These are phyloP conservation scores for Callyntrura sp. DNA, from an alignment of 2,888 invertebrate genomes.

Conservation along the genomic window DNA sequence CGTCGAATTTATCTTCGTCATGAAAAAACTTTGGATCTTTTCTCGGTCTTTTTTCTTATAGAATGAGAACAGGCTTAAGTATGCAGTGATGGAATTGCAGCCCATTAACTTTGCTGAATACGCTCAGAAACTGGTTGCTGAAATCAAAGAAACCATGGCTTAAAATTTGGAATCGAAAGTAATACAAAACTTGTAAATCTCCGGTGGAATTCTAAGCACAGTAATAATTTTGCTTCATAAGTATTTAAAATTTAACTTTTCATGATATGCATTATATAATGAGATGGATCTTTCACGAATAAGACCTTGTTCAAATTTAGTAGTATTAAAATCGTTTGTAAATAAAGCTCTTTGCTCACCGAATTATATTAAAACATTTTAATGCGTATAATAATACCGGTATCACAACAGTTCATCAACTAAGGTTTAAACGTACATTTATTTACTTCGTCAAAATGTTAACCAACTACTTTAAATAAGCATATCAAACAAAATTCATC, in stretches of 20 bases:
- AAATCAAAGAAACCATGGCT: slow-evolving; percentile 88
- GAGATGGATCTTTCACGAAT: not conserved
- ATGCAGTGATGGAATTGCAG: slow-evolving; percentile 89
- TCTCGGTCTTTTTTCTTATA: slow-evolving; percentile 85
- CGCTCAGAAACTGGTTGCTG: slow-evolving; percentile 90
- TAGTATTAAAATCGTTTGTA: not conserved
- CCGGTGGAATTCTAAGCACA: slow-evolving; percentile 41
- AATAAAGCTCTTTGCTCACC: too few species aligned
- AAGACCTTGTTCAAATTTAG: too few species aligned
- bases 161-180: not conserved
- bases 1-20: not conserved
- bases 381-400: not conserved
- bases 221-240: too few species aligned
- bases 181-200: slow-evolving; percentile 7
- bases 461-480: not conserved
- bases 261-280: too few species aligned
- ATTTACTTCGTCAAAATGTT: too few species aligned
- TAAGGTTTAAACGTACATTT: not conserved
- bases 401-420: slow-evolving; percentile 33
- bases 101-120: slow-evolving; percentile 92
- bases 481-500: not conserved
- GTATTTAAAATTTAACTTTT: too few species aligned
- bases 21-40: slow-evolving; percentile 40
- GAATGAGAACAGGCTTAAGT: slow-evolving; percentile 94
- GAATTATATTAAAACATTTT: not conserved